A percentile compares a stretch with the other conserved stretches of the same genome.
These are phyloP conservation scores for Tursiops truncatus DNA, from an alignment of 2,113 vertebrate species.

Conservation along the genomic window DNA sequence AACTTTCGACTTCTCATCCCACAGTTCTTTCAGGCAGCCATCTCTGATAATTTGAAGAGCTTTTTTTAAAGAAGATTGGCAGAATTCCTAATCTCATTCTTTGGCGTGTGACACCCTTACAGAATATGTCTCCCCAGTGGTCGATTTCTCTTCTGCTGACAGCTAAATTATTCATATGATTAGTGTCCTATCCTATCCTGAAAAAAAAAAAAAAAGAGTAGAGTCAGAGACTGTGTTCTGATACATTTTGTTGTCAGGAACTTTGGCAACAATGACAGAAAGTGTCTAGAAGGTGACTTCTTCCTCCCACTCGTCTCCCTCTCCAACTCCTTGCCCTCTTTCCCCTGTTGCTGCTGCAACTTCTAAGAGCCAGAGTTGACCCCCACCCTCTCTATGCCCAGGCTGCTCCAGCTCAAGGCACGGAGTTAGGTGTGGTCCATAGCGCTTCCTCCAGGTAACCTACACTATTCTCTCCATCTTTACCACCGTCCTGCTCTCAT, in stretches of 20 bases:
- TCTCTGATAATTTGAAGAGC: neutral
- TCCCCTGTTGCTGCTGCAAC: neutral
- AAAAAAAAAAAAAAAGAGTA: neutral
- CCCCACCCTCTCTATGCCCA: fast-evolving
- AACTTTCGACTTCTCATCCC: neutral
- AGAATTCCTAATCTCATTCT: neutral
- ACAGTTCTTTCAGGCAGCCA: neutral
- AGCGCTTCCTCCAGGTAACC: too few relatives aligned
- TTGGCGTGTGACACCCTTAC: neutral
- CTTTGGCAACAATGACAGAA: neutral
- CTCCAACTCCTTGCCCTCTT: neutral
- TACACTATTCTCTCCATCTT: neutral
- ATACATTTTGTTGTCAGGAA: neutral
- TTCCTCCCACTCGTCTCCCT: neutral
- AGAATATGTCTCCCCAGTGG: neutral
- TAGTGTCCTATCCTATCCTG: neutral
- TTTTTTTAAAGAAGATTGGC: neutral
- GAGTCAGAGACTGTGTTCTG: neutral
- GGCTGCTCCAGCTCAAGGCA: neutral
- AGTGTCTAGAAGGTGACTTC: neutral
- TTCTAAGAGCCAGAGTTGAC: neutral
- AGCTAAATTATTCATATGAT: neutral
- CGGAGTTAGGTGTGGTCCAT: too few relatives aligned
- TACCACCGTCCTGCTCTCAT: neutral
- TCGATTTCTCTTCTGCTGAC: neutral